Base-by-base conservation (phyloP, 1,140 invertebrate species). In the Achroia grisella region DNA sequence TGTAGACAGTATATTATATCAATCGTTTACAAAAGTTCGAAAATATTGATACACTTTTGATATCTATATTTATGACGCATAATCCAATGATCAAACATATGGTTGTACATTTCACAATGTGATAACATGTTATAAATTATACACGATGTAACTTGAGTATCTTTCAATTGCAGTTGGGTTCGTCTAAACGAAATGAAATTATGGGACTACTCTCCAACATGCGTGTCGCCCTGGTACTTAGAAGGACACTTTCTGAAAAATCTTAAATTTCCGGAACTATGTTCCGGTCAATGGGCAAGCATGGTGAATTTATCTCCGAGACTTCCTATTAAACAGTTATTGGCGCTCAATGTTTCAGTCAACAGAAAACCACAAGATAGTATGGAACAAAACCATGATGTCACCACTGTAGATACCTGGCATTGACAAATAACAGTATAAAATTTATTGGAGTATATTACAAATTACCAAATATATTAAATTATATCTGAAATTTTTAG, bases 261-360 rank as follows among this genome's bases (percentile, higher is more conserved):
- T 28, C 84, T 95, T 62, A 91, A 90, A n/a, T 95, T 94, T 52
- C 90, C 93, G 33, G 91, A 93, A 59, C 88, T 95, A 8, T 96
- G 94, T 57, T 89, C 93, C 8, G 93, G 93, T 0, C 93, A 95
- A 53, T 95, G 93, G 93, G 93, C 93, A 9, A 94, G 93, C 50
- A 94, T 94, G 93, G 88, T 91, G 3, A 92, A 92, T 44, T 73
- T 94, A 0, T 88, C 90, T 0, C 91, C 92, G 1, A 78, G 93
- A 34, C 67, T 94, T 9, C 91, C 92, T 0, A 86, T 87, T 57
- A 79, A 87, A 43, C 83, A 86, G 28, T 68, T 87, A 1, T 47
- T 86, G 10, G 80, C 83, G 8, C 66, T 87, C 8, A 87, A 87
- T 47, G 79, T 87, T 3, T 76, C 81, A 12, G 82, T 87, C 0